Evolutionary conservation across 2,113 vertebrate genomes (phyloP).

Genomic region (Amblyopsis rosae): DNA sequence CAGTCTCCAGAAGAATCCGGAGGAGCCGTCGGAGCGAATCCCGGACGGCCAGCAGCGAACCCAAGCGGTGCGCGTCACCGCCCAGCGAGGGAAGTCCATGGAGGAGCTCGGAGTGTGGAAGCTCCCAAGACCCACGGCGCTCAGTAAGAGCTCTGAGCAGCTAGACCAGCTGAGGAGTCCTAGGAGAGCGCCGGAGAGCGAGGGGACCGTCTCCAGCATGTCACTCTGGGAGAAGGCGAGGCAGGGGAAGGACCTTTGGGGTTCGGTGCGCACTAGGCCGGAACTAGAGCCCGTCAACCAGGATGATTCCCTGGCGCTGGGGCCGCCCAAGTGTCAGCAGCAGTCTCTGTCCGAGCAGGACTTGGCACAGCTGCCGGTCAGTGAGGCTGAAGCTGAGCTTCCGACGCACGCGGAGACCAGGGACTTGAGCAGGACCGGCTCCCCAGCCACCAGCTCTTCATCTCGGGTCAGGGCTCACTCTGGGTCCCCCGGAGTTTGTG

Average conservation of each 20-base stretch:
- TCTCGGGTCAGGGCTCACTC: slow-evolving; percentile 32
- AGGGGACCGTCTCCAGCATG: slow-evolving; percentile 4
- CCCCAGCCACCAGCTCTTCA: slow-evolving; percentile 35
- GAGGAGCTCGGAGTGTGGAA: slow-evolving; percentile 70
- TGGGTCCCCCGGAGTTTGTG: slow-evolving; percentile 23
- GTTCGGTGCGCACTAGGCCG: slow-evolving; percentile 11
- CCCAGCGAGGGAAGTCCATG: slow-evolving; percentile 78
- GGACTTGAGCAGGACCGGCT: slow-evolving; percentile 36
- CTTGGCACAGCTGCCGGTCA: slow-evolving; percentile 24
- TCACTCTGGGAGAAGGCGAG: slow-evolving; percentile 25
- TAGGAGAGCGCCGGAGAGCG: not conserved
- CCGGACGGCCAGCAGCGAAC: slow-evolving; percentile 38
- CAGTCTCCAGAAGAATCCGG: slow-evolving; percentile 51
- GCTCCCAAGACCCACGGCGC: slow-evolving; percentile 37
- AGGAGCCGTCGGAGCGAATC: slow-evolving; percentile 16
- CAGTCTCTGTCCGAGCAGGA: slow-evolving; percentile 42
- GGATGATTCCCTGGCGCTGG: slow-evolving; percentile 37
- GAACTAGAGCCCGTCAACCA: slow-evolving; percentile 30
- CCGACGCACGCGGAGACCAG: slow-evolving; percentile 3
- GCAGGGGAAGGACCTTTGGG: slow-evolving; percentile 9
- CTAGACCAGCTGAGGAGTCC: slow-evolving; percentile 58
- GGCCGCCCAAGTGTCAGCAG: slow-evolving; percentile 43
- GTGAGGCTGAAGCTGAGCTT: slow-evolving; percentile 8
- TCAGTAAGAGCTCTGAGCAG: slow-evolving; percentile 79
- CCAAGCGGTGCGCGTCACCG: slow-evolving; percentile 42